These are phyloP conservation scores for Spilogale gracilis DNA, from an alignment of 2,113 vertebrate genomes.

Conservation along the genomic window DNA sequence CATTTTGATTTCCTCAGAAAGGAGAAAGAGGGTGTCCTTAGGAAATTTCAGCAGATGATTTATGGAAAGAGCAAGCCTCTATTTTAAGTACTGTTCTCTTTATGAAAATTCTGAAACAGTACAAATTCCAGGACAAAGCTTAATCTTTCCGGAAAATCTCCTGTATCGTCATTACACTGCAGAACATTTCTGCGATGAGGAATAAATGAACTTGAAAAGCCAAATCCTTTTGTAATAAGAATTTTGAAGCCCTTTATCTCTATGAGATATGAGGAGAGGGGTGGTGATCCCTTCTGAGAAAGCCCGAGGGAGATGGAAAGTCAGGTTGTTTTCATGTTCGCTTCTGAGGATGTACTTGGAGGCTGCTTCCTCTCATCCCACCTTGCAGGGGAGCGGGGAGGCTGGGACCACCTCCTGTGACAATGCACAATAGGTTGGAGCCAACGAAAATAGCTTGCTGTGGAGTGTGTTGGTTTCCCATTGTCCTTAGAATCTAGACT, in stretches of 20 bases:
- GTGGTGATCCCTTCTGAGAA: fast-evolving
- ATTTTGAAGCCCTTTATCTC: not conserved
- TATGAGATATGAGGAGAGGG: not conserved
- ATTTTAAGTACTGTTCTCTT: not conserved
- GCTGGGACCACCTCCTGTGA: fast-evolving
- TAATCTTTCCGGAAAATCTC: conserved; percentile 28
- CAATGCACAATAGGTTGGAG: fast-evolving
- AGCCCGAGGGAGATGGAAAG: not conserved
- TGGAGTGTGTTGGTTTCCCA: fast-evolving
- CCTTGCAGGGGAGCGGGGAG: not conserved
- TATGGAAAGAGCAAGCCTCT: not conserved
- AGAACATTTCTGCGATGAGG: not conserved
- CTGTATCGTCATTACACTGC: not conserved
- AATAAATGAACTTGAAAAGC: not conserved
- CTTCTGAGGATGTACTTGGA: fast-evolving
- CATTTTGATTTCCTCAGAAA: conserved; percentile 34
- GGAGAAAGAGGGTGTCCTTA: not conserved
- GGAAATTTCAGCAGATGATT: conserved; percentile 26
- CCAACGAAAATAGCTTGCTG: not conserved
- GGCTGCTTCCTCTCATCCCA: not conserved
- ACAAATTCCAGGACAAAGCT: conserved; percentile 22
- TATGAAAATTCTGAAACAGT: conserved; percentile 28
- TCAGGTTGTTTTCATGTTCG: not conserved
- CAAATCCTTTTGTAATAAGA: not conserved
- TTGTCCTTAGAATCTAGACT: not conserved